Evolutionary conservation across 30 jellyfish, hydroid and myxozoan species (phyloP), one percentile per base, ranked within the genome.

Genomic region (Aurelia sp.): DNA sequence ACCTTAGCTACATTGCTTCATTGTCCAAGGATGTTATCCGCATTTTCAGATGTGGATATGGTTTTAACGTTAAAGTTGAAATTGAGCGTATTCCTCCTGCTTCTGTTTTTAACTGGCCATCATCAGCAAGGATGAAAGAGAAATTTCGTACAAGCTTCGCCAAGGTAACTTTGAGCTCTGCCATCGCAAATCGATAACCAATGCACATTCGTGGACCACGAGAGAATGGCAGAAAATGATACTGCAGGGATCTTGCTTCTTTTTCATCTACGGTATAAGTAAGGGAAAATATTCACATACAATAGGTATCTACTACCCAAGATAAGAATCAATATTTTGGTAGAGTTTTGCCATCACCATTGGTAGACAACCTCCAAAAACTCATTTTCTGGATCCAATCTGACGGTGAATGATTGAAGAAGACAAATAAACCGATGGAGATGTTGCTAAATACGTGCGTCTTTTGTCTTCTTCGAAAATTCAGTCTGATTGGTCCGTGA

Each of bases 131-230:
- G 47, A 60, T 69, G 76, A 82, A 82, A 16, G 73, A 21, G 62
- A 82, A 82, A 23, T 60, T 22, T 20, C 33, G 44, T 41, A 82
- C 8, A 23, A 82, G 17, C 35, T 70, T 82, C 15, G 85, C 92
- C 27, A 82, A 60, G 3, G 71, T 47, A 15, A 82, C 92, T 59
- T 82, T 82, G 37, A 82, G 76, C 57, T 58, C 85, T 13, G 79
- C 79, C 79, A 62, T 68, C 11, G 92, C 92, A 51, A 82, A 82
- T 48, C 92, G 19, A 30, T 69, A 59, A 5, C 92, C 92, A 70
- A 82, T 82, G 72, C 92, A 82, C 92, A 82, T 82, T 22, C 92
- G 85, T 23, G 92, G 92, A 41, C 92, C 92, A 13, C 92, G 74
- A 4, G 92, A 82, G 35, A 82, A 82, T 13, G 92, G 92, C 4